Evolutionary conservation across 2,113 vertebrate genomes (phyloP).

Genomic region (Notothenia coriiceps): DNA sequence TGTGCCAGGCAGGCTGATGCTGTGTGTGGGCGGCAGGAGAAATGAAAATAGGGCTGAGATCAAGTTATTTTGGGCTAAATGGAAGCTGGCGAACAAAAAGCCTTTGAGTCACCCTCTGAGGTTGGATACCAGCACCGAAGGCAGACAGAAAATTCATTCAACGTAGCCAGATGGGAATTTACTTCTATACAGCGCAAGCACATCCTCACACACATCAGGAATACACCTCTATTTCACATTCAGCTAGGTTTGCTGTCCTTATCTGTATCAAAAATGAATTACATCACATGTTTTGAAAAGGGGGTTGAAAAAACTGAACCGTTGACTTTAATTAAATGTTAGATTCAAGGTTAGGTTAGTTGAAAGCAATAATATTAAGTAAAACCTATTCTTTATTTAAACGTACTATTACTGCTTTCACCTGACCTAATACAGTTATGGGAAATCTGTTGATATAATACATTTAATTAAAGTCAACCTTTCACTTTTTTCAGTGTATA

Average conservation of each 20-base stretch:
- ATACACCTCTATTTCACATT: background rate
- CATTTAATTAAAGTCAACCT: too few relatives aligned
- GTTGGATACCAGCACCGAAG: constrained; percentile 57
- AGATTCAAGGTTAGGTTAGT: too few relatives aligned
- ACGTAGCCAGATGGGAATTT: constrained; percentile 16
- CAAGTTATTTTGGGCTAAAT: constrained; percentile 78
- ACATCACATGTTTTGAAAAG: background rate
- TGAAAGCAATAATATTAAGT: too few relatives aligned
- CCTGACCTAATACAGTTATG: too few relatives aligned
- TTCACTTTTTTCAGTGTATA: too few relatives aligned
- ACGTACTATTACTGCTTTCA: too few relatives aligned
- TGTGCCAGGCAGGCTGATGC: constrained; percentile 66
- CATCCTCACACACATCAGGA: background rate
- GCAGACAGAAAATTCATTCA: constrained; percentile 48
- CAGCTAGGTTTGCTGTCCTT: background rate
- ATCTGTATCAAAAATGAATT: background rate
- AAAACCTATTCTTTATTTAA: too few relatives aligned
- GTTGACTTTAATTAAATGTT: background rate
- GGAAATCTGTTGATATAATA: too few relatives aligned
- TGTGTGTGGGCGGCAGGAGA: constrained; percentile 73
- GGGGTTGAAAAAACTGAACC: background rate
- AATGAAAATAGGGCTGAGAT: constrained; percentile 79
- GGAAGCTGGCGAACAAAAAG: constrained; percentile 72
- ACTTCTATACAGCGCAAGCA: background rate
- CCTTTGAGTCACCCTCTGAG: constrained; percentile 75